Conservation (phyloP, 1,140 invertebrate species). For the Pentalonia nigronervosa region DNA sequence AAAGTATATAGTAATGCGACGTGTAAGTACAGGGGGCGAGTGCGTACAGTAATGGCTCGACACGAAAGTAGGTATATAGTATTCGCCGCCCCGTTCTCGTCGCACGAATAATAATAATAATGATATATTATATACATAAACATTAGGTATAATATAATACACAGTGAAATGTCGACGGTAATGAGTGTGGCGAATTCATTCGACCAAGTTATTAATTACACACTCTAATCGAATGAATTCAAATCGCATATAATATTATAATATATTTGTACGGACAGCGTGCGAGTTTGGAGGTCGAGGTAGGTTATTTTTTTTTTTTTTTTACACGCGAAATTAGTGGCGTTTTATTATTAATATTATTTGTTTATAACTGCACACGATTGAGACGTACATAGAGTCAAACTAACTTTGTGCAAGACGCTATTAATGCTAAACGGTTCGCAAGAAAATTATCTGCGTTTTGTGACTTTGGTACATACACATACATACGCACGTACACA, state of each 20-base stretch:
- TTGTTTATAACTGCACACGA: not conserved
- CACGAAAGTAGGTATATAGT: no score
- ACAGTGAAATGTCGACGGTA: not conserved
- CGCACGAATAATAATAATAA: not conserved
- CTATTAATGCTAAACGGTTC: not conserved
- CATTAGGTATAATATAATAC: not conserved
- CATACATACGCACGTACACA: not conserved
- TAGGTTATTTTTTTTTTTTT: no score
- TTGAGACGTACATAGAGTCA: not conserved
- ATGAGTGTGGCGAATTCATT: not conserved
- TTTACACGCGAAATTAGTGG: not conserved
- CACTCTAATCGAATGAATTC: slow-evolving; percentile 27
- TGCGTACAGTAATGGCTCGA: no score
- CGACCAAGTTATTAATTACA: slow-evolving; percentile 13
- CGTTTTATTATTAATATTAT: slow-evolving; percentile 26
- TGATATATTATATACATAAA: no score
- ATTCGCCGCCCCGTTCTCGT: no score
- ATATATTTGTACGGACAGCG: not conserved
- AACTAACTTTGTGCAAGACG: slow-evolving; percentile 6
- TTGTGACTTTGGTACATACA: not conserved
- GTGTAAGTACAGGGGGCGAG: no score
- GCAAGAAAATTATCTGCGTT: not conserved
- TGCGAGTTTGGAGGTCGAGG: not conserved
- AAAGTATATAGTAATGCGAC: no score
- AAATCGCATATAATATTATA: not conserved